Conservation (phyloP, 1,140 invertebrate species). For the Drosophila biarmipes region DNA sequence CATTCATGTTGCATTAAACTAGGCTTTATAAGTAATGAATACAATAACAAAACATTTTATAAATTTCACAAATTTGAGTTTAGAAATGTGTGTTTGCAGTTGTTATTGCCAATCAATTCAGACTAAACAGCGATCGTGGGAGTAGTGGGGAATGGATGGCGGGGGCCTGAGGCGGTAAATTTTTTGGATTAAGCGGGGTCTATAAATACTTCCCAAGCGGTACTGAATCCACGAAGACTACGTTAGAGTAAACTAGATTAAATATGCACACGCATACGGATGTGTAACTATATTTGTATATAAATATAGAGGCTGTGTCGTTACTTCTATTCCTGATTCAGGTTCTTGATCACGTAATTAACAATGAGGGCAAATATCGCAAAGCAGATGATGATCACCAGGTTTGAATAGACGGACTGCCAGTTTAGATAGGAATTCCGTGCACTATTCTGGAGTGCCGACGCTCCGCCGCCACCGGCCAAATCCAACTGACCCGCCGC, state of each 20-base stretch:
- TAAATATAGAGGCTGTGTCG: conserved; percentile 71
- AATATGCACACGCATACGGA: conserved; percentile 58
- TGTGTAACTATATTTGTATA: conserved; percentile 43
- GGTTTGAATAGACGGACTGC: conserved; percentile 82
- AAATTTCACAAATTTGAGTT: conserved; percentile 59
- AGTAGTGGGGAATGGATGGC: conserved; percentile 23
- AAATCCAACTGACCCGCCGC: conserved; percentile 26
- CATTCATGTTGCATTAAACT: conserved; percentile 49
- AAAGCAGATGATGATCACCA: conserved; percentile 83
- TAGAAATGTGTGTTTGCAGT: conserved; percentile 32
- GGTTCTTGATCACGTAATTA: conserved; percentile 84
- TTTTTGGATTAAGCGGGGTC: conserved; percentile 42
- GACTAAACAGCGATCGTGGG: conserved; percentile 49
- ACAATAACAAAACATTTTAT: conserved; percentile 79
- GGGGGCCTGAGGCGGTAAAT: not conserved
- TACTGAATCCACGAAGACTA: conserved; percentile 49
- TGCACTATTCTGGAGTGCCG: conserved; percentile 56
- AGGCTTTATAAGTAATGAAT: conserved; percentile 71
- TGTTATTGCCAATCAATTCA: conserved; percentile 62
- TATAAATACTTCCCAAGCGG: conserved; percentile 69
- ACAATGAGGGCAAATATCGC: conserved; percentile 84
- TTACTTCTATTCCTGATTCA: conserved; percentile 83
- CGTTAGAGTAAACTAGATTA: conserved; percentile 70
- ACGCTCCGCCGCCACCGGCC: conserved; percentile 42
- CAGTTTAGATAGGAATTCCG: conserved; percentile 79